phyloP scores from a whole-genome alignment of 2,113 vertebrate species.

The Morone saxatilis region DNA sequence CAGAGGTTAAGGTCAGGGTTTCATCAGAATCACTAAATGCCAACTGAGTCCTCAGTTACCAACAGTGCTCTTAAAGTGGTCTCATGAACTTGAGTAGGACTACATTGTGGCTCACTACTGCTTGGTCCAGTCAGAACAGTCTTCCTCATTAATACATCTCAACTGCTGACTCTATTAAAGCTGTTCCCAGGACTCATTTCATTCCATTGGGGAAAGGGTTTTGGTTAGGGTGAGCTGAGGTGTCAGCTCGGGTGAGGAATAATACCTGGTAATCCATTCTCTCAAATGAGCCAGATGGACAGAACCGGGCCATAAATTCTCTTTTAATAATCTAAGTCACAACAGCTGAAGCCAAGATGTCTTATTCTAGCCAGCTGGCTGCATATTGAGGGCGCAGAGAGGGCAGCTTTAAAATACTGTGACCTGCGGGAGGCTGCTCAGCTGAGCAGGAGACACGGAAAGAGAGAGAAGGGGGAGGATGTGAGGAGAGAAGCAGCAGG shows the following conservation, averaged over 20 bases:
- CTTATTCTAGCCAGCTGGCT: slow-evolving; percentile 65
- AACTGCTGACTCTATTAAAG: slow-evolving; percentile 1
- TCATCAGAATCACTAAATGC: background rate
- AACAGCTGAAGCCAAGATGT: slow-evolving; percentile 55
- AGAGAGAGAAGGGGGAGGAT: background rate
- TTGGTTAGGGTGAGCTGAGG: background rate
- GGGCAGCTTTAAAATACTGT: slow-evolving; percentile 34
- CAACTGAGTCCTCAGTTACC: background rate
- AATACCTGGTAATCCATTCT: slow-evolving; percentile 41
- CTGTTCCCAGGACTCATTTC: background rate
- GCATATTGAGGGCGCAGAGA: background rate
- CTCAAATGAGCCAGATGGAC: slow-evolving; percentile 51
- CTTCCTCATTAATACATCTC: background rate
- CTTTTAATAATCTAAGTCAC: slow-evolving; percentile 63
- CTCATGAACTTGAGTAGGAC: background rate
- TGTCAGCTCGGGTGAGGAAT: slow-evolving; percentile 10
- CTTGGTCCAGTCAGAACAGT: background rate
- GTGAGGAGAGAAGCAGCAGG: background rate
- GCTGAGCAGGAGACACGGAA: slow-evolving; percentile 1
- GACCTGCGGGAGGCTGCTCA: slow-evolving; percentile 35
- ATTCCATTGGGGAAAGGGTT: background rate
- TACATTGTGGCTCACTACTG: background rate
- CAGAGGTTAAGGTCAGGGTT: too few relatives aligned
- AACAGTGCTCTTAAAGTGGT: background rate
- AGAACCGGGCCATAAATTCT: slow-evolving; percentile 36